phyloP scores from a whole-genome alignment of 2,888 invertebrate genomes.

The Drosophila affinis region DNA sequence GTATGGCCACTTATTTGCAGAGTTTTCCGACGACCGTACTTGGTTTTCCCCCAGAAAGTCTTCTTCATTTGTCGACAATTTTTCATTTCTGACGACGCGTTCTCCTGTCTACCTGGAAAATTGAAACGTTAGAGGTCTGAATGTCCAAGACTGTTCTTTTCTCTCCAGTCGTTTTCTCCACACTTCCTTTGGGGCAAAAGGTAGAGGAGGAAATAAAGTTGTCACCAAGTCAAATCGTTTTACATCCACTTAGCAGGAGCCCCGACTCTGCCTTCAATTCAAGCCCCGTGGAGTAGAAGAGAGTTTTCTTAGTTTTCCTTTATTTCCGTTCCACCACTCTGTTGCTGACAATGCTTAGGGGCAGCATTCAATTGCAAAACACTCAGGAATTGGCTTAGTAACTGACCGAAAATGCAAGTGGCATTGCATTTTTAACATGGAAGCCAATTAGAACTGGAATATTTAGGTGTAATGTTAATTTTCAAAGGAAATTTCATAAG shows the following conservation, averaged over 20 bases:
- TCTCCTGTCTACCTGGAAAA: neutral
- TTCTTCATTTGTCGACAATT: neutral
- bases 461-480: neutral
- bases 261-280: slow-evolving; percentile 4
- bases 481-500: no score
- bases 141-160: neutral
- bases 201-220: slow-evolving; percentile 63
- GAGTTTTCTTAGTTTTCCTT: neutral
- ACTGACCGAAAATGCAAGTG: neutral
- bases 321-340: neutral
- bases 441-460: neutral
- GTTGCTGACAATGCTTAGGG: neutral
- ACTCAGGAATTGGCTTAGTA: neutral
- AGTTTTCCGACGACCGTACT: neutral
- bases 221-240: slow-evolving; percentile 69
- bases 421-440: neutral
- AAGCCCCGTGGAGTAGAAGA: neutral
- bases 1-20: neutral
- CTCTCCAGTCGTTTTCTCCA: neutral
- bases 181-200: neutral
- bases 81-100: neutral
- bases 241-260: slow-evolving; percentile 56
- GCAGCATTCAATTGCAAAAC: neutral
- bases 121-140: neutral
- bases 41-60: neutral